phyloP scores from a whole-genome alignment of 2,797 vertebrate species.

The Pseudotriccus pelzelni region DNA sequence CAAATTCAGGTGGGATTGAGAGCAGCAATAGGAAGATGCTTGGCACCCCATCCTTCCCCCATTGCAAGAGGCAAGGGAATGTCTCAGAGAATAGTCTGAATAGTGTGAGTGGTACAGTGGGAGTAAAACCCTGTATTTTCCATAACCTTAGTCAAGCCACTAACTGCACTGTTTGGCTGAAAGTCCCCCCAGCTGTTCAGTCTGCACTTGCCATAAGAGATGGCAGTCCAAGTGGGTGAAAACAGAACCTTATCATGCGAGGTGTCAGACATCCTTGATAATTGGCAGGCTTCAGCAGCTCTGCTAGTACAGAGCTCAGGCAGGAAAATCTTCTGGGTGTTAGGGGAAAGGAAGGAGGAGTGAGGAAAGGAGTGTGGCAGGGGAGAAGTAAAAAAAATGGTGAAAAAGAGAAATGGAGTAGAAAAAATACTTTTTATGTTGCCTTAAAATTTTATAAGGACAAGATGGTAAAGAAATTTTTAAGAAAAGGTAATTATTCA shows the following conservation, averaged over 20 bases:
- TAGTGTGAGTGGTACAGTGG: rapidly evolving
- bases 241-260: rapidly evolving
- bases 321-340: background rate
- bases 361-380: rapidly evolving
- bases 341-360: background rate
- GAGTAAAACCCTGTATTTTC: background rate
- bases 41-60: background rate
- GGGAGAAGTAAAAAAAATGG: background rate
- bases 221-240: background rate
- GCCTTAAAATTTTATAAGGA: background rate
- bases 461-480: background rate
- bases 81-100: background rate
- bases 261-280: background rate
- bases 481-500: background rate
- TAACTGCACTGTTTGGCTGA: background rate
- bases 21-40: background rate
- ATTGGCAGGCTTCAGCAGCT: background rate
- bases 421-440: background rate
- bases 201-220: background rate
- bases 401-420: background rate
- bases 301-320: background rate
- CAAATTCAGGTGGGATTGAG: background rate
- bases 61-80: rapidly evolving
- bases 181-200: background rate
- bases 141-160: background rate